Evolutionary conservation across 2,113 vertebrate genomes (phyloP), one percentile per base, ranked within the genome.

Genomic region (Macquaria ambigua): DNA sequence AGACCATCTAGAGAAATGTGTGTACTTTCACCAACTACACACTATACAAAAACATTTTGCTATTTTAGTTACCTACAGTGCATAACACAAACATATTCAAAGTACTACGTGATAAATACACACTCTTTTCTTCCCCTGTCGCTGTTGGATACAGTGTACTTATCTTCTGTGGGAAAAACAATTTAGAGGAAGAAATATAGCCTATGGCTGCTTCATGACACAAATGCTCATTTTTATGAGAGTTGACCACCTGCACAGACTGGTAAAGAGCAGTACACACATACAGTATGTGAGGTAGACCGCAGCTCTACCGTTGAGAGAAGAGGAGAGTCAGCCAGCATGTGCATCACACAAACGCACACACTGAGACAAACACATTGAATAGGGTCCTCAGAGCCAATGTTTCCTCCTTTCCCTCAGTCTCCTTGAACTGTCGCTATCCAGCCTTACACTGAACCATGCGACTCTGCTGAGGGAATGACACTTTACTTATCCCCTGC

Each of bases 401-500:
- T 84, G 76, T 88, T 86, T 90, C 55, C 81, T 82, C 16, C 66
- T 85, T 82, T 79, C 76, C 81, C 79, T 85, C 46, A 52, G 58
- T 84, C 85, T 80, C 75, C 88, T 91, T 91, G 74, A 83, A 92
- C 84, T 90, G 90, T 87, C 70, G 56, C 72, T 71, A 79, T 81
- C 39, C 23, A 39, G 68, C 53, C 79, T 80, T 48, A 83, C 67
- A 79, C 64, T 75, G 66, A 91, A 87, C 79, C 70, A 69, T 14
- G 28, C 64, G 74, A 83, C 79, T 58, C 86, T 71, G 73, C 83
- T 75, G 72, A 79, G 79, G 67, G 81, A 89, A 84, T 73, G 71
- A 84, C 87, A 82, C 75, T 70, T 73, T 77, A 77, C 69, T 83
- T 88, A 84, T 83, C 62, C 74, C 50, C 67, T 59, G 69, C 82